These are phyloP conservation scores for Aethes cnicana DNA, from an alignment of 2,888 invertebrate genomes.

Conservation along the genomic window DNA sequence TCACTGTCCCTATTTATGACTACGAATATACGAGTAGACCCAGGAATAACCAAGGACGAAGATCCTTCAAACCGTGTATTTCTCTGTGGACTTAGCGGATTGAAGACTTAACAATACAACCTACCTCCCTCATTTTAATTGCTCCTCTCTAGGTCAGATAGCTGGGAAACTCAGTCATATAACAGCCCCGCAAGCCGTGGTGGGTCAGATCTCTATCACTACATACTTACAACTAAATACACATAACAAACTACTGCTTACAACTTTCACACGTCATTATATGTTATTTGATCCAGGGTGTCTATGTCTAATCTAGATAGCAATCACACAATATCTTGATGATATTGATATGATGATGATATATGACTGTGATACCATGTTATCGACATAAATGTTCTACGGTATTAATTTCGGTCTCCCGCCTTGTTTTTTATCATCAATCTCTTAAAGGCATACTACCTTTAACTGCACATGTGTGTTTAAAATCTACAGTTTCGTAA, in stretches of 20 bases:
- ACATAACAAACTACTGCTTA: slow-evolving; percentile 20
- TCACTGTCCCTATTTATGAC: neutral
- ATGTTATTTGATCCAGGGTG: slow-evolving; percentile 17
- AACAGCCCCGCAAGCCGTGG: slow-evolving; percentile 9
- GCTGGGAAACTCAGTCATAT: slow-evolving; percentile 23
- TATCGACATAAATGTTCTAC: no score
- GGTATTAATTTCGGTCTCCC: no score
- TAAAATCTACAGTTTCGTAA: no score
- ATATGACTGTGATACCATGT: no score
- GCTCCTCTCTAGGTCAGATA: slow-evolving; percentile 9
- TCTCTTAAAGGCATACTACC: no score
- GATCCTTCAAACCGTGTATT: no score
- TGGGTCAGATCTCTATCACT: slow-evolving; percentile 22
- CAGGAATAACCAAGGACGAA: no score
- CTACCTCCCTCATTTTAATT: neutral
- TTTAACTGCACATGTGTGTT: no score
- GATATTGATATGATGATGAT: slow-evolving; percentile 20
- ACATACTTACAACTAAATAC: slow-evolving; percentile 12
- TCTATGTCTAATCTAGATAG: slow-evolving; percentile 20
- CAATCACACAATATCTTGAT: slow-evolving; percentile 24
- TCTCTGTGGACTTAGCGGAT: no score
- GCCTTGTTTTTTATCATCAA: no score
- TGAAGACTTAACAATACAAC: no score
- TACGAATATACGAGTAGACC: no score
- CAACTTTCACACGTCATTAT: slow-evolving; percentile 20